These are phyloP conservation scores for Genyomyrus donnyi DNA, from an alignment of 2,113 vertebrate species.

Conservation along the genomic window DNA sequence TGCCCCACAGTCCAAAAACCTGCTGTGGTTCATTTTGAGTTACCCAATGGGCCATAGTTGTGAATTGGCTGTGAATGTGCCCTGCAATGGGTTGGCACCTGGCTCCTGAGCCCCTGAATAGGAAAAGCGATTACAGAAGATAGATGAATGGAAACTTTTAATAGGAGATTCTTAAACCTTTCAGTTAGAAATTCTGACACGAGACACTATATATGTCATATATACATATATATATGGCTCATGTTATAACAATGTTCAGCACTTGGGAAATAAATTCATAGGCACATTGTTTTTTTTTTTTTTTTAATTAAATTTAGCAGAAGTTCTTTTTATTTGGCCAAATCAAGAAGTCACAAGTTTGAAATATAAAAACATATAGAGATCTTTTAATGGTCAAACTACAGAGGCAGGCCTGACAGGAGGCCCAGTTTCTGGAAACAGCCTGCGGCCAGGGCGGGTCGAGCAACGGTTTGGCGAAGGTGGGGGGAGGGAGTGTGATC, in stretches of 20 bases:
- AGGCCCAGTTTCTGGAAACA: background rate
- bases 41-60: background rate
- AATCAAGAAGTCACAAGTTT: background rate
- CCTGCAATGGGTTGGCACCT: background rate
- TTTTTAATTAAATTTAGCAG: background rate
- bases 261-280: background rate
- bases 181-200: background rate
- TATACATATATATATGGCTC: background rate
- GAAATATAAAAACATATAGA: background rate
- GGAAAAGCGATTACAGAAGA: background rate
- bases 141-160: background rate
- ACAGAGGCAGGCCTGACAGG: background rate
- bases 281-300: background rate
- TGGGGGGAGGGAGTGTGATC: background rate
- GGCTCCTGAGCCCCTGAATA: background rate
- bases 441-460: background rate
- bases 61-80: background rate
- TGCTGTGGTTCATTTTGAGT: background rate
- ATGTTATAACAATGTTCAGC: background rate
- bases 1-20: background rate
- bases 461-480: background rate
- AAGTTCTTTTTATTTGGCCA: conserved; percentile 11
- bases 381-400: background rate
- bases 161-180: background rate
- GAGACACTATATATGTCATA: background rate